phyloP scores from a whole-genome alignment of 53 echinoderm and acorn worm genomes.

The Astropecten irregularis region DNA sequence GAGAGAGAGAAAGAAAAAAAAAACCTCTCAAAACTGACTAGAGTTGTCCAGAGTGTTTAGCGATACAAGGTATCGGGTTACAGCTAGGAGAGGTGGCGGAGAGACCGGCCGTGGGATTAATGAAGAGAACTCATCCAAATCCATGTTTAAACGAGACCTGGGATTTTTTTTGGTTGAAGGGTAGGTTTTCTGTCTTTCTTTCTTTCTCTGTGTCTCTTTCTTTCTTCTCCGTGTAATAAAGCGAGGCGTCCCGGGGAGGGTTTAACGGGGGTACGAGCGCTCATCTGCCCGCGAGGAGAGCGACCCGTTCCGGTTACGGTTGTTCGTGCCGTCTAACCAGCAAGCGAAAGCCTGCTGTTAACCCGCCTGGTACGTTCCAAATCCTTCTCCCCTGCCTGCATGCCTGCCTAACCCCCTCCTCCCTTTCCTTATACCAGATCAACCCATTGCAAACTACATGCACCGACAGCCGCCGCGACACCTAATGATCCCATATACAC shows the following conservation, averaged over 20 bases:
- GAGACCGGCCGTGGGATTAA: background rate
- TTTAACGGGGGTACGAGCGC: background rate
- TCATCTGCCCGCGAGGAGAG: constrained; percentile 59
- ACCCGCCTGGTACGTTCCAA: constrained; percentile 36
- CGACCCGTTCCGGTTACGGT: constrained; percentile 57
- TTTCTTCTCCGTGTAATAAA: too few relatives aligned
- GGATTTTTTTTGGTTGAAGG: too few relatives aligned
- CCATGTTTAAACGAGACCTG: too few relatives aligned
- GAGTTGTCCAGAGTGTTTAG: constrained; percentile 52
- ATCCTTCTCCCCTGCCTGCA: background rate
- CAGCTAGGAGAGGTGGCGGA: background rate
- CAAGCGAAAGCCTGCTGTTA: constrained; percentile 16
- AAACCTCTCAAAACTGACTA: constrained; percentile 36
- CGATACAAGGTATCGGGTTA: constrained; percentile 46
- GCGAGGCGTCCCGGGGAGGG: constrained; percentile 3
- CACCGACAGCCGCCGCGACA: constrained; percentile 23
- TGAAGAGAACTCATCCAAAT: constrained; percentile 20
- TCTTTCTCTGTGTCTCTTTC: too few relatives aligned
- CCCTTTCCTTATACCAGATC: too few relatives aligned
- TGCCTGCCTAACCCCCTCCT: too few relatives aligned
- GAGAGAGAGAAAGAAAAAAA: too few relatives aligned
- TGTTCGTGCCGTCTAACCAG: constrained; percentile 37
- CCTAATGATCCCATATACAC: constrained; percentile 52
- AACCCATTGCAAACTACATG: too few relatives aligned
- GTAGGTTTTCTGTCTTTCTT: too few relatives aligned